These are phyloP conservation scores for Cheirogaleus medius DNA, from an alignment of 2,113 vertebrate species.

Conservation along the genomic window DNA sequence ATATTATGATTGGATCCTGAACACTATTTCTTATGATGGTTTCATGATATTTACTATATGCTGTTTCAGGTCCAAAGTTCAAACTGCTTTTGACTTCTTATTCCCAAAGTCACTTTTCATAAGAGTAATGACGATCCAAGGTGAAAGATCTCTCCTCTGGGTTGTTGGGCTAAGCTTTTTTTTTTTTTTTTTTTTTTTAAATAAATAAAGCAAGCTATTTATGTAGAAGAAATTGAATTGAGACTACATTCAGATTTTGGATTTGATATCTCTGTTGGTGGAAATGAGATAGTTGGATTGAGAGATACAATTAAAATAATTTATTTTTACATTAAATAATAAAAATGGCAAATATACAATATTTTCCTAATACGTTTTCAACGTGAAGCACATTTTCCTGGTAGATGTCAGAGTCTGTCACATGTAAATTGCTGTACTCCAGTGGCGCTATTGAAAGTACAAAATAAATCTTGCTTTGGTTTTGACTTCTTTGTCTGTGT, in stretches of 20 bases:
- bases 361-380: not conserved
- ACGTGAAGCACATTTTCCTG: not conserved
- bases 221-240: not conserved
- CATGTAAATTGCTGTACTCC: too few relatives aligned
- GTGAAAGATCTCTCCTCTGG: not conserved
- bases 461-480: not conserved
- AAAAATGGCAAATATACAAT: not conserved
- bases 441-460: not conserved
- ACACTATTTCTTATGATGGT: not conserved
- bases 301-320: not conserved
- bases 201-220: not conserved
- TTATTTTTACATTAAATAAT: constrained; percentile 15
- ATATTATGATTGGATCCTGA: not conserved
- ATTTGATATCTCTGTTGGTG: not conserved
- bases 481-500: not conserved
- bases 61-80: not conserved
- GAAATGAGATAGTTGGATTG: not conserved
- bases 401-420: not conserved
- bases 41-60: not conserved
- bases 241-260: not conserved
- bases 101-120: not conserved
- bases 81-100: constrained; percentile 5
- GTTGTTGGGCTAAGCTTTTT: not conserved
- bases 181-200: not conserved
- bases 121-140: not conserved